These are phyloP conservation scores for Eulacestoma nigropectus DNA, from an alignment of 2,113 vertebrate genomes.

Conservation along the genomic window DNA sequence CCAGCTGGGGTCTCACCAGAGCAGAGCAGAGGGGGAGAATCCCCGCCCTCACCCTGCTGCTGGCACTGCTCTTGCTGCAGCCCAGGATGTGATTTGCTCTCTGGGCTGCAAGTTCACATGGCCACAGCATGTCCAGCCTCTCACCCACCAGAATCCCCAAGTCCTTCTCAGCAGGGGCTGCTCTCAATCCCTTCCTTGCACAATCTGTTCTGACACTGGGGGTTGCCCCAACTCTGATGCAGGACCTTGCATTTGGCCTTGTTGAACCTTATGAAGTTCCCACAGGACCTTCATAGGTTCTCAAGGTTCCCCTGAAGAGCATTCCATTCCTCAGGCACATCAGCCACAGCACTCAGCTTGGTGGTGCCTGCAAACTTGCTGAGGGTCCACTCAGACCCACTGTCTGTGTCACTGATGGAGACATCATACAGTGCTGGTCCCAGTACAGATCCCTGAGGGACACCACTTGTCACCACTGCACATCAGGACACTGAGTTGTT, in stretches of 20 bases:
- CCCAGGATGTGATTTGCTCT: neutral
- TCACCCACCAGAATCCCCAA: neutral
- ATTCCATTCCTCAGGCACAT: neutral
- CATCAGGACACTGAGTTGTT: neutral
- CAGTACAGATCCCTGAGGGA: neutral
- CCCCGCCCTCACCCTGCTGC: neutral
- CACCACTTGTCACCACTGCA: neutral
- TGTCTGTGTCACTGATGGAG: neutral
- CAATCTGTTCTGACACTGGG: neutral
- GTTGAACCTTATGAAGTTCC: neutral
- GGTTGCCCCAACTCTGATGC: neutral
- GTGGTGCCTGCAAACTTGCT: neutral
- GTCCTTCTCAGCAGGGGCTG: neutral
- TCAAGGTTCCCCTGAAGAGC: neutral
- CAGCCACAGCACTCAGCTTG: neutral
- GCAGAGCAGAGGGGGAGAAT: neutral
- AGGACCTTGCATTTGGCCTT: neutral
- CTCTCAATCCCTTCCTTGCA: neutral
- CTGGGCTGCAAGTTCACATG: neutral
- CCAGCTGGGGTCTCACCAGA: neutral
- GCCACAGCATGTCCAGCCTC: neutral
- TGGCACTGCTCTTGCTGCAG: neutral
- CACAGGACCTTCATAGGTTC: neutral
- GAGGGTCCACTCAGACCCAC: neutral
- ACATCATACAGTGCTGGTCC: neutral